A percentile compares a stretch with the other conserved stretches of the same genome.
Conservation (phyloP, 2,113 vertebrate species). For the Craseonycteris thonglongyai region DNA sequence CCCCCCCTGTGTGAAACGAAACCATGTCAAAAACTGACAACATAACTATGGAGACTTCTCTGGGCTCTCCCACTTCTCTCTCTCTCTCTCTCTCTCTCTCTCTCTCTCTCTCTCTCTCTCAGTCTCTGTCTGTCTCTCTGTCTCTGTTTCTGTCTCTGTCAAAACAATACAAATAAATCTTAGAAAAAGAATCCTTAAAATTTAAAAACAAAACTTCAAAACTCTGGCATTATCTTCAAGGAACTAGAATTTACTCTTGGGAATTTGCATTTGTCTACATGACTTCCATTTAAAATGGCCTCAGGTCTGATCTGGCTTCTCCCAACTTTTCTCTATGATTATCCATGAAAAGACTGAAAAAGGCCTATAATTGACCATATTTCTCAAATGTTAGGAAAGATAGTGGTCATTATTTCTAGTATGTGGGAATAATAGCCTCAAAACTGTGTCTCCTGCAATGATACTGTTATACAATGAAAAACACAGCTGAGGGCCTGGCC, state of each 20-base stretch:
- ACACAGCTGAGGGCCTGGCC: background rate
- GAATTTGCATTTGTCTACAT: background rate
- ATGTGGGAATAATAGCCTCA: background rate
- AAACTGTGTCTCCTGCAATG: background rate
- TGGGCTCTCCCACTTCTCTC: too few species aligned
- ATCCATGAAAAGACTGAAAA: background rate
- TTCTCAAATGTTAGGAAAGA: background rate
- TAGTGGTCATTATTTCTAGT: background rate
- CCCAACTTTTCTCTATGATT: background rate
- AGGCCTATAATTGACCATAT: background rate
- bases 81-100: too few species aligned
- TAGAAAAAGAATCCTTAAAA: too few species aligned
- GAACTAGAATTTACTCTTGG: background rate
- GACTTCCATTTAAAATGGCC: background rate
- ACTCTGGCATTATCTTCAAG: background rate
- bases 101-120: too few species aligned
- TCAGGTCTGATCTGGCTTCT: background rate
- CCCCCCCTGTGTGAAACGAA: too few species aligned
- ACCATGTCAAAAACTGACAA: too few species aligned
- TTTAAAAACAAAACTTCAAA: conserved; percentile 8
- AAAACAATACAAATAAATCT: too few species aligned
- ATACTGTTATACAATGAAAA: background rate
- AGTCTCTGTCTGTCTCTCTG: too few species aligned
- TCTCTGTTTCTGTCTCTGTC: too few species aligned
- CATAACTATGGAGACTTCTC: too few species aligned